Percentiles rank a stretch among this genome's conserved stretches.
These are phyloP conservation scores for Eulemur coronatus DNA, from an alignment of 2,797 vertebrate genomes.

Conservation along the genomic window DNA sequence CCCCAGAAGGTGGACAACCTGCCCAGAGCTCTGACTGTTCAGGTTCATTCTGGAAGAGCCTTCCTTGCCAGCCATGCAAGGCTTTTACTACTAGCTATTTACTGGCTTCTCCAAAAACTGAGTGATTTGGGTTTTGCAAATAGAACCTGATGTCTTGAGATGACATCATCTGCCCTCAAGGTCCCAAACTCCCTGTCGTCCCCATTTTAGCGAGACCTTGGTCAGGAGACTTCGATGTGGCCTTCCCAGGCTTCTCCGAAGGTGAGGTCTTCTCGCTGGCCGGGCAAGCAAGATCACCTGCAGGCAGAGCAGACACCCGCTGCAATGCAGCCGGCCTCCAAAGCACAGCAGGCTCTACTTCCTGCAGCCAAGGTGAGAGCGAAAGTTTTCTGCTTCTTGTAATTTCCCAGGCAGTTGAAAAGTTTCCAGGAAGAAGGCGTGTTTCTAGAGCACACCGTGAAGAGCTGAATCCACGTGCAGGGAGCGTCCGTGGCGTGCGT, in stretches of 20 bases:
- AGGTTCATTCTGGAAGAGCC: background rate
- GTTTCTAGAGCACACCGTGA: rapidly evolving
- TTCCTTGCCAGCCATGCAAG: background rate
- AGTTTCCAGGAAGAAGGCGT: background rate
- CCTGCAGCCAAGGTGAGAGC: background rate
- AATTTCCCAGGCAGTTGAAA: background rate
- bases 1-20: background rate
- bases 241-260: background rate
- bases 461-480: rapidly evolving
- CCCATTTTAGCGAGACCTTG: too few species aligned
- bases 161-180: background rate
- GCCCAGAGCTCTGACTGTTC: background rate
- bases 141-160: background rate
- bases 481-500: rapidly evolving
- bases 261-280: background rate
- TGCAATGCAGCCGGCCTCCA: background rate
- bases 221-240: background rate
- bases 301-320: background rate
- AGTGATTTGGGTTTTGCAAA: background rate
- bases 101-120: background rate
- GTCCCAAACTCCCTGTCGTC: rapidly evolving
- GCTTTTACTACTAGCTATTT: background rate
- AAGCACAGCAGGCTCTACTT: background rate
- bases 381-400: background rate
- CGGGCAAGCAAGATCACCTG: background rate